phyloP scores from a whole-genome alignment of 2,888 invertebrate species.

The Agrilus mali region DNA sequence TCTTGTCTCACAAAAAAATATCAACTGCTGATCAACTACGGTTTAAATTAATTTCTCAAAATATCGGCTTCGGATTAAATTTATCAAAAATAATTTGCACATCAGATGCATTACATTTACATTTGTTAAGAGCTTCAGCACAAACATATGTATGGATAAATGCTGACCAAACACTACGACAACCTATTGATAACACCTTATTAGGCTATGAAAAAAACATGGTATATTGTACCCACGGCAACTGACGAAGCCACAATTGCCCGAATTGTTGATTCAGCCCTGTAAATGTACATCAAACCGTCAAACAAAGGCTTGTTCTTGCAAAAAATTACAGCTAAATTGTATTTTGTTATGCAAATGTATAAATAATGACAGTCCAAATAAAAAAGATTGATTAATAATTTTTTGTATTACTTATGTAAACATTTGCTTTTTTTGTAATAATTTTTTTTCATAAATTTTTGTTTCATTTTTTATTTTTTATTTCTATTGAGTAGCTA shows the following conservation, averaged over 20 bases:
- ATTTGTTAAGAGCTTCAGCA: constrained; percentile 17
- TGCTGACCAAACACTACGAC: constrained; percentile 15
- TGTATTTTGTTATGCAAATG: constrained; percentile 13
- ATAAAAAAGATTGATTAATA: constrained; percentile 6
- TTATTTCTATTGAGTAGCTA: not conserved
- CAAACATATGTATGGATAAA: constrained; percentile 17
- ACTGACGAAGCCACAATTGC: constrained; percentile 10
- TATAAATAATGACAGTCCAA: constrained; percentile 10
- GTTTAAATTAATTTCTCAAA: constrained; percentile 12
- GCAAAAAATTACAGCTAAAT: constrained; percentile 10
- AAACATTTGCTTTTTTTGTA: too few relatives aligned
- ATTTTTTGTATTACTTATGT: too few relatives aligned
- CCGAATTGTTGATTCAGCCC: constrained; percentile 4
- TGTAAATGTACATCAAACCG: constrained; percentile 10
- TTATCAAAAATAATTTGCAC: constrained; percentile 16
- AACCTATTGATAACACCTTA: constrained; percentile 15
- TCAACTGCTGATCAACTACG: constrained; percentile 16
- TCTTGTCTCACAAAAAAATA: constrained; percentile 13
- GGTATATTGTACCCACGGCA: constrained; percentile 6
- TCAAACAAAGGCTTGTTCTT: constrained; percentile 10
- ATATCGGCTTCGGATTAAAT: constrained; percentile 12
- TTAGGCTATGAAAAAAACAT: constrained; percentile 14
- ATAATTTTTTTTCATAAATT: too few relatives aligned
- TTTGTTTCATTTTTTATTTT: too few relatives aligned
- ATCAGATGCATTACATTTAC: constrained; percentile 15